Conservation (phyloP, 2,113 vertebrate genomes). For the Halichoerus grypus region DNA sequence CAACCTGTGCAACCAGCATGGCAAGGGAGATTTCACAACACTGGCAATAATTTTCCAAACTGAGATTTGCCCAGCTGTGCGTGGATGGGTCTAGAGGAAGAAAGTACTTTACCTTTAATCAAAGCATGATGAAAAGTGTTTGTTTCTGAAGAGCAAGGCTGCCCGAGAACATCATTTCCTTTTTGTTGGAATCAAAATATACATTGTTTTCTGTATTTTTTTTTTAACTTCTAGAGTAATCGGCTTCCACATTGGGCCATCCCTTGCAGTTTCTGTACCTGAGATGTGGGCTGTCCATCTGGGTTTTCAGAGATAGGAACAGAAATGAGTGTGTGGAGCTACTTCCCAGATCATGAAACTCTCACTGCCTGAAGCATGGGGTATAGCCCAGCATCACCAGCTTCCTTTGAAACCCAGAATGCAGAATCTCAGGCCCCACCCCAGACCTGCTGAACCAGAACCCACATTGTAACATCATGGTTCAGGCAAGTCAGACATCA, state of each 20-base stretch:
- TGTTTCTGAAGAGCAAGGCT: conserved; percentile 78
- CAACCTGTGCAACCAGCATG: conserved; percentile 27
- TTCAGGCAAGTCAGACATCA: not conserved
- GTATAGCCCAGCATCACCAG: rapidly evolving
- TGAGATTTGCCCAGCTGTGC: conserved; percentile 82
- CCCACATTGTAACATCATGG: not conserved
- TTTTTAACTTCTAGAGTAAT: not conserved
- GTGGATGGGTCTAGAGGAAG: conserved; percentile 78
- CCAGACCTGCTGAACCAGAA: not conserved
- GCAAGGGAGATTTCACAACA: conserved; percentile 73
- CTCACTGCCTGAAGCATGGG: not conserved
- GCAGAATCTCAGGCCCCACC: not conserved
- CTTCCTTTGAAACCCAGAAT: not conserved
- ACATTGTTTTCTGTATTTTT: not conserved
- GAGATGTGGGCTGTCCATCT: conserved; percentile 38
- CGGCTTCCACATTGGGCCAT: not conserved
- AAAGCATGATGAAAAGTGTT: conserved; percentile 86
- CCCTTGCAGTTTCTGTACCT: conserved; percentile 40
- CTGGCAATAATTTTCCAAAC: conserved; percentile 86
- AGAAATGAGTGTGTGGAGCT: conserved; percentile 54
- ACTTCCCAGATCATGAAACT: conserved; percentile 46
- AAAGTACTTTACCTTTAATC: conserved; percentile 87
- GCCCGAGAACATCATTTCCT: conserved; percentile 62
- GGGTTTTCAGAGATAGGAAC: conserved; percentile 47
- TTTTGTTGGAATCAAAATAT: conserved; percentile 74